phyloP scores from a whole-genome alignment of 1,140 invertebrate genomes.

The Heliconius melpomene region DNA sequence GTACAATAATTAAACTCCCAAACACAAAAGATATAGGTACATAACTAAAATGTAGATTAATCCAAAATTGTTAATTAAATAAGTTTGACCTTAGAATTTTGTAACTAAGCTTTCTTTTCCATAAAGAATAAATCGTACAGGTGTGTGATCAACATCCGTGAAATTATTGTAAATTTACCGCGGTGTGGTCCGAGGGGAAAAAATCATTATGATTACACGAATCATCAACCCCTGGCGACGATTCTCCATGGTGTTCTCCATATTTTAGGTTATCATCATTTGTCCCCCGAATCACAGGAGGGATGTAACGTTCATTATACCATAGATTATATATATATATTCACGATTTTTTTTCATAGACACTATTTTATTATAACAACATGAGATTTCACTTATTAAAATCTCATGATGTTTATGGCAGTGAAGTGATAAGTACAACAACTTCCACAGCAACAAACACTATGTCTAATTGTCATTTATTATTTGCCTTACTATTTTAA shows the following conservation, averaged over 20 bases:
- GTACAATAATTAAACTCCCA: not conserved
- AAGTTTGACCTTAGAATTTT: not conserved
- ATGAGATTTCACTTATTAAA: not conserved
- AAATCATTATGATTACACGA: slow-evolving; percentile 71
- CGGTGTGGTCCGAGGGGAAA: slow-evolving; percentile 73
- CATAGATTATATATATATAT: not conserved
- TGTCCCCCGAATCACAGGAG: slow-evolving; percentile 43
- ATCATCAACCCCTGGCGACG: slow-evolving; percentile 66
- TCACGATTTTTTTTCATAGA: not conserved
- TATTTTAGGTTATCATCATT: slow-evolving; percentile 64
- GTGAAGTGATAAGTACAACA: not conserved
- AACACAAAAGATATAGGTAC: not conserved
- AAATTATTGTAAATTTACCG: slow-evolving; percentile 74
- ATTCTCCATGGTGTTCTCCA: slow-evolving; percentile 61
- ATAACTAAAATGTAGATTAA: not conserved
- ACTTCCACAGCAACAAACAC: not conserved
- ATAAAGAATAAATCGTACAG: slow-evolving; percentile 51
- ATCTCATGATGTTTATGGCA: not conserved
- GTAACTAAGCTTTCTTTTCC: slow-evolving; percentile 10
- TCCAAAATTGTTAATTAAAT: too few species aligned
- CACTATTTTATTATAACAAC: not conserved
- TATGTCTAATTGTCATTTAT: not conserved
- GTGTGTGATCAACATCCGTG: slow-evolving; percentile 74
- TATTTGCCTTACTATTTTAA: too few species aligned
- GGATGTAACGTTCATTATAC: slow-evolving; percentile 18